phyloP scores from a whole-genome alignment of 2,888 invertebrate species.

The Rotaria sp. region DNA sequence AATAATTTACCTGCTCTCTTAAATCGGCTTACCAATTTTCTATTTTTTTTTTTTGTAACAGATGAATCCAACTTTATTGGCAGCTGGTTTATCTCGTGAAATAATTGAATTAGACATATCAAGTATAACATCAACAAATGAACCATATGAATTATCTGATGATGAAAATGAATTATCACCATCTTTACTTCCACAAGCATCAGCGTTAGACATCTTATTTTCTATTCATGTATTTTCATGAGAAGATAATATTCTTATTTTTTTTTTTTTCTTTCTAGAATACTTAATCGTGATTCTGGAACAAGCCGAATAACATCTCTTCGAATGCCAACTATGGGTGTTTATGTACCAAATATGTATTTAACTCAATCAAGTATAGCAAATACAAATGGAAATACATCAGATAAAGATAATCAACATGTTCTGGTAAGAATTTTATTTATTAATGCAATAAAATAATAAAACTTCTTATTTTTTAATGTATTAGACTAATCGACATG shows the following conservation, averaged over 20 bases:
- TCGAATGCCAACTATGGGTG: conserved; percentile 21
- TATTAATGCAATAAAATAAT: not conserved
- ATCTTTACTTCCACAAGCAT: not conserved
- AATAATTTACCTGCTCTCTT: too few relatives aligned
- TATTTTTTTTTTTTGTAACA: conserved; percentile 42
- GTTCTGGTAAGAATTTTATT: not conserved
- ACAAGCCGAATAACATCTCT: not conserved
- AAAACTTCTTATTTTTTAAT: too few relatives aligned
- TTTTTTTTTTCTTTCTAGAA: not conserved
- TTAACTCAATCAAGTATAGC: not conserved
- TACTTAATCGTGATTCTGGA: not conserved
- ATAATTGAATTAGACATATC: conserved; percentile 96
- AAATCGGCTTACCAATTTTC: too few relatives aligned
- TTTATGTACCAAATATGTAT: not conserved
- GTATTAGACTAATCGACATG: conserved; percentile 79
- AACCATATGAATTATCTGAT: conserved; percentile 63
- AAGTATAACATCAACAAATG: conserved; percentile 58
- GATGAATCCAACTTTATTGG: conserved; percentile 60
- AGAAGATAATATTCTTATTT: not conserved
- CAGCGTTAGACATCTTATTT: not conserved
- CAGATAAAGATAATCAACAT: not conserved
- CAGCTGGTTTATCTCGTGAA: conserved; percentile 87
- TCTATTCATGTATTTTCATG: too few relatives aligned
- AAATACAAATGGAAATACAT: not conserved
- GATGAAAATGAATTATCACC: conserved; percentile 76